Evolutionary conservation across 2,888 invertebrate species (phyloP).

Genomic region (Rotaria magnacalcarata): DNA sequence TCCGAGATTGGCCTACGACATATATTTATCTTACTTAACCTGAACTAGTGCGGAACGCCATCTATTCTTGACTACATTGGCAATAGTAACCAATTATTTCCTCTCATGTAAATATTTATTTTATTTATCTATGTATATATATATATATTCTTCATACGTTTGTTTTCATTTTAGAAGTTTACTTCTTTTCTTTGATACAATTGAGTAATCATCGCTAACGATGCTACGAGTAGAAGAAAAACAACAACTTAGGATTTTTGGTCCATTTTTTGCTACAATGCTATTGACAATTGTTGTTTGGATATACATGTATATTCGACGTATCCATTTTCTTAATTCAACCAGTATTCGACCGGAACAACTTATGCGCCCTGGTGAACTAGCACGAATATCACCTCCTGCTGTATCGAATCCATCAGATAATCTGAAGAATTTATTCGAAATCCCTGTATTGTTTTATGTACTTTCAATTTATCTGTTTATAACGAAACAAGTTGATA

Average conservation of each 20-base stretch:
- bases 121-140: too few species aligned
- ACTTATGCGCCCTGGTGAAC: not conserved
- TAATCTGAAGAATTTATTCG: slow-evolving; percentile 6
- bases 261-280: slow-evolving; percentile 3
- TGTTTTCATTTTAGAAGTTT: too few species aligned
- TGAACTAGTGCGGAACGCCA: too few species aligned
- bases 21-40: too few species aligned
- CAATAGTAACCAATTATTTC: too few species aligned
- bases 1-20: too few species aligned
- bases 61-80: too few species aligned
- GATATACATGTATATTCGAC: not conserved
- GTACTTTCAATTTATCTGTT: not conserved
- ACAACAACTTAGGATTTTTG: not conserved
- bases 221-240: not conserved
- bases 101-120: too few species aligned
- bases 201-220: not conserved
- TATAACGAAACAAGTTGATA: not conserved
- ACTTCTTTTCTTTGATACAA: too few species aligned
- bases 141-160: too few species aligned
- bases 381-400: not conserved
- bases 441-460: not conserved
- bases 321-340: not conserved
- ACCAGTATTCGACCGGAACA: not conserved
- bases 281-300: not conserved
- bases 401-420: not conserved